These are phyloP conservation scores for Lingula anatina DNA, from an alignment of 2,888 invertebrate species.

Conservation along the genomic window DNA sequence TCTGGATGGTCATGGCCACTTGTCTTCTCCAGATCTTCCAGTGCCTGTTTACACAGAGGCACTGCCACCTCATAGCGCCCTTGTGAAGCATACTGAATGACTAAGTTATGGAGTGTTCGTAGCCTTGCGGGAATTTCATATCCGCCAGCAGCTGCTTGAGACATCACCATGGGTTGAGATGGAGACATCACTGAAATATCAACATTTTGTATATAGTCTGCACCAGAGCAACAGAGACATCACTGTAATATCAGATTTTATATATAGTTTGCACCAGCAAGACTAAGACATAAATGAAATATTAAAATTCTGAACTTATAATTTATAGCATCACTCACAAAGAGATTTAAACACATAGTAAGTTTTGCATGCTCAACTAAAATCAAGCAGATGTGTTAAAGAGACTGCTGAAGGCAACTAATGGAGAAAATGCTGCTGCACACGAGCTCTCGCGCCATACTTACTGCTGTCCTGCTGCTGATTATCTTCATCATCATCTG, in stretches of 20 bases:
- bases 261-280: too few relatives aligned
- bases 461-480: conserved; percentile 88
- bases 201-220: background rate
- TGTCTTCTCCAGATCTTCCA: conserved; percentile 98
- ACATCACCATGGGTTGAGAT: conserved; percentile 67
- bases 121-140: conserved; percentile 98
- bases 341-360: too few relatives aligned
- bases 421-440: background rate
- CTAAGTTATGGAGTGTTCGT: conserved; percentile 96
- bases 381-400: background rate
- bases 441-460: background rate
- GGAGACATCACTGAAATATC: conserved; percentile 75
- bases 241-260: too few relatives aligned
- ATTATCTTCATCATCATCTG: conserved; percentile 62
- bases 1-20: conserved; percentile 99
- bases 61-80: conserved; percentile 93
- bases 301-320: too few relatives aligned
- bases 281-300: too few relatives aligned
- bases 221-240: too few relatives aligned
- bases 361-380: too few relatives aligned
- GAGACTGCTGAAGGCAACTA: background rate
- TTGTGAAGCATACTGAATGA: conserved; percentile 99
- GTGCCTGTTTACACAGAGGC: conserved; percentile 96
- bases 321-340: too few relatives aligned
- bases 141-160: conserved; percentile 92